Percentiles rank a stretch among this genome's conserved stretches.
Conservation (phyloP, 2,797 vertebrate species). For the Poecile montanus region DNA sequence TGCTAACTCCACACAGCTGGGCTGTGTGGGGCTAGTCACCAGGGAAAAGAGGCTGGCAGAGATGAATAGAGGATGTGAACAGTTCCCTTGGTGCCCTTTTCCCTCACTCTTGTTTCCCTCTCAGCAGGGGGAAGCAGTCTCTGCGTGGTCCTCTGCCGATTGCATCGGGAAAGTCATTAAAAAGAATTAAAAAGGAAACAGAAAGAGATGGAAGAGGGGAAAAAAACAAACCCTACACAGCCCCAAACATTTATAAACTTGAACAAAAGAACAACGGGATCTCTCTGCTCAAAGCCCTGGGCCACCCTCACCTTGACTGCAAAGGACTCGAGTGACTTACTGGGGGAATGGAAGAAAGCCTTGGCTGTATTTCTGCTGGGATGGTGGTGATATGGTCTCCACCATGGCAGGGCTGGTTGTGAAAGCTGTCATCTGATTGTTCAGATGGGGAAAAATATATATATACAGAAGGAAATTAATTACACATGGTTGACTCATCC, state of each 20-base stretch:
- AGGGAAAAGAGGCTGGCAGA: constrained; percentile 55
- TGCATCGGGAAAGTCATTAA: constrained; percentile 67
- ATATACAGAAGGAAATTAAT: background rate
- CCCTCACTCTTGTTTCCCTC: constrained; percentile 73
- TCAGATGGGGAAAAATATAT: background rate
- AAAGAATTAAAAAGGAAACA: constrained; percentile 68
- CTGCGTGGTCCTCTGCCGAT: constrained; percentile 57
- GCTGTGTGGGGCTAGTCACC: constrained; percentile 30
- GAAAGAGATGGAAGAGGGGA: background rate
- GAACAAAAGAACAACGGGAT: constrained; percentile 51
- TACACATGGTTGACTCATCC: background rate
- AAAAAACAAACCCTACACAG: background rate
- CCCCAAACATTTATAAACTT: constrained; percentile 53
- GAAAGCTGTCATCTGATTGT: background rate
- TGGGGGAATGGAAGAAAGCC: background rate
- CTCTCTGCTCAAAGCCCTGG: constrained; percentile 7
- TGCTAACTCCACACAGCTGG: constrained; percentile 34
- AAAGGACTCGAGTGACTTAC: background rate
- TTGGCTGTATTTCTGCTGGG: background rate
- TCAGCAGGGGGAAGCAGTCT: constrained; percentile 71
- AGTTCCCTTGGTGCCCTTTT: constrained; percentile 74
- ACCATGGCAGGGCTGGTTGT: background rate
- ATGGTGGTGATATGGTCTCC: background rate
- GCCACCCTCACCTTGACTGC: background rate
- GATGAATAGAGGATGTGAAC: constrained; percentile 65